Base-by-base conservation (phyloP, 2,113 vertebrate genomes). In the Ammodytes dubius region DNA sequence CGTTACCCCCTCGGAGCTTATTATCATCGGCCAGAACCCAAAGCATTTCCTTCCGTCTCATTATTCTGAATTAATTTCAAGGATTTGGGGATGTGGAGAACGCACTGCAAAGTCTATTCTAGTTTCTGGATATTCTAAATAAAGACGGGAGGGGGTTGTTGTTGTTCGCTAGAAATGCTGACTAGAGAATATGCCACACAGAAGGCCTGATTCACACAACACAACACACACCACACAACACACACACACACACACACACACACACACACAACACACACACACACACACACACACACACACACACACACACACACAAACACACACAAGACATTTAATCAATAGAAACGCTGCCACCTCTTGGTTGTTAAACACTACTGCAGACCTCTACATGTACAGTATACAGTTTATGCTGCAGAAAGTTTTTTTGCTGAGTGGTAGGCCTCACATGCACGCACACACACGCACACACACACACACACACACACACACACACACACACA, bases 271-370 rank as follows among this genome's bases (percentile, higher is more conserved):
- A 27, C 27, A 27, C 27, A 27, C 27, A 27, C 27, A 27, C 27
- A 27, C 27, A 27, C 27, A 27, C 27, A 27, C 27, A 27, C 27
- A 27, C 27, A 27, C 27, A 27, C 27, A 27, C 27, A 27, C 27
- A 27, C 27, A 27, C 27, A 27, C 27, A 27, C 27, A 27, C 27
- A 27, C 27, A 27, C 27, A 27, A 1, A 27, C 27, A 27, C 27
- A 27, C 27, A 27, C 27, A 27, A 1, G 27, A 27, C 27, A 27
- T 27, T 27, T 27, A 27, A 68, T 27, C n/a, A 67, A 27, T 0
- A 19, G 12, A 19, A 64, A 77, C 43, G 57, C 3, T 8, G 75
- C 84, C 79, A 66, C 63, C 92, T 87, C 5, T 6, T 85, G 89
- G 80, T 10, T 0, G 1, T 11, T 17, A 46, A 75, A 10, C 46